Percentiles rank a stretch among this genome's conserved stretches.
These are phyloP conservation scores for Ginglymostoma cirratum DNA, from an alignment of 2,113 vertebrate genomes.

Conservation along the genomic window DNA sequence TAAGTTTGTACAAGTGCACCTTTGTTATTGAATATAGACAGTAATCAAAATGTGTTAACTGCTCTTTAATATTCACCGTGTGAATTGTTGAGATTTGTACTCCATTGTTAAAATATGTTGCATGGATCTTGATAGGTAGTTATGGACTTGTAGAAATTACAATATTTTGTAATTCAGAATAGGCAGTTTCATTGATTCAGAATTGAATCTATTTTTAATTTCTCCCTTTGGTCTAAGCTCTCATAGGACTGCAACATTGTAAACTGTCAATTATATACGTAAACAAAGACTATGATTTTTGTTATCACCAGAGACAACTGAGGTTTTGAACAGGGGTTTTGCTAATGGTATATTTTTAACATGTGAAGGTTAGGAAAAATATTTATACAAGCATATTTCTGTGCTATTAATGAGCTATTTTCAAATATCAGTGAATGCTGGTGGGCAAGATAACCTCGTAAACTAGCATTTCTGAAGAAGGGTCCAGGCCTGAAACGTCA, in stretches of 20 bases:
- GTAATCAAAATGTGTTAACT: neutral
- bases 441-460: neutral
- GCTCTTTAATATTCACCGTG: neutral
- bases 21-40: constrained; percentile 5
- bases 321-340: neutral
- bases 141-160: neutral
- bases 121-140: neutral
- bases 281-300: neutral
- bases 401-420: neutral
- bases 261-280: neutral
- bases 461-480: too few relatives aligned
- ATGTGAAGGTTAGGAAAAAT: neutral
- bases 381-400: neutral
- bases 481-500: too few relatives aligned
- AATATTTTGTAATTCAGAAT: neutral
- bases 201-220: neutral
- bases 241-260: neutral
- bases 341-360: neutral
- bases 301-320: neutral
- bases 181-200: neutral
- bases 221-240: neutral
- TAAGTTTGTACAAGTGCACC: neutral
- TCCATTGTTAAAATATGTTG: neutral
- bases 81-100: neutral
- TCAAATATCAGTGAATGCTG: neutral